These are phyloP conservation scores for Eustalomyia histrio DNA, from an alignment of 2,888 invertebrate species.

Conservation along the genomic window DNA sequence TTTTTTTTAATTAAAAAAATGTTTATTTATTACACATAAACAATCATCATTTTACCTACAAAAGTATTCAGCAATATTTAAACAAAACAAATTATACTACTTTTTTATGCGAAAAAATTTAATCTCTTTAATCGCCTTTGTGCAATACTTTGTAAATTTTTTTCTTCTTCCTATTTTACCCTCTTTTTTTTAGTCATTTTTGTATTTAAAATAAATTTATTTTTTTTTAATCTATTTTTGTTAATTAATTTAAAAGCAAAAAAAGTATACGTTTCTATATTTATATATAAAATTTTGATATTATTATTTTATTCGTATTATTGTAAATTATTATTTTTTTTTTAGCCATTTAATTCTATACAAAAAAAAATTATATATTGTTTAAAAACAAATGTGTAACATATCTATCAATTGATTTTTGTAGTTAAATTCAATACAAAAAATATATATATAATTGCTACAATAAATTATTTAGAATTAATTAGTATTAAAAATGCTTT, in stretches of 20 bases:
- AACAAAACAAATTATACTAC: background rate
- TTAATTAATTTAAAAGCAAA: conserved; percentile 16
- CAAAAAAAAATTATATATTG: background rate
- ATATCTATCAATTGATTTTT: conserved; percentile 51
- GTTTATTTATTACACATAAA: conserved; percentile 38
- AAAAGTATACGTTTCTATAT: conserved; percentile 51
- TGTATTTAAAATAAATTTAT: conserved; percentile 13
- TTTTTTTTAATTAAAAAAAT: conserved; percentile 15
- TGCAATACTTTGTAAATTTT: conserved; percentile 62
- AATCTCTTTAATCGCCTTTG: conserved; percentile 48
- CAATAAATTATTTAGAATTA: conserved; percentile 55
- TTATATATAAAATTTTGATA: conserved; percentile 34
- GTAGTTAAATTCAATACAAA: conserved; percentile 26
- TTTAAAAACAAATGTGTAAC: conserved; percentile 40
- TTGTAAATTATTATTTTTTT: conserved; percentile 42
- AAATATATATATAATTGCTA: conserved; percentile 36
- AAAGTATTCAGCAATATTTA: conserved; percentile 70
- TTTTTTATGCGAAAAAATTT: background rate
- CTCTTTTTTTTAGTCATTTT: conserved; percentile 35
- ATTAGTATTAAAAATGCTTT: conserved; percentile 62
- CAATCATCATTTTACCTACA: conserved; percentile 73
- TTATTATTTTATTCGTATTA: conserved; percentile 38
- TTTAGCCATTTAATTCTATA: conserved; percentile 25
- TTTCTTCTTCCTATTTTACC: conserved; percentile 15
- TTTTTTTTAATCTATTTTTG: conserved; percentile 10